Base-by-base conservation (phyloP, 2,797 vertebrate genomes). In the Ataeniobius toweri region DNA sequence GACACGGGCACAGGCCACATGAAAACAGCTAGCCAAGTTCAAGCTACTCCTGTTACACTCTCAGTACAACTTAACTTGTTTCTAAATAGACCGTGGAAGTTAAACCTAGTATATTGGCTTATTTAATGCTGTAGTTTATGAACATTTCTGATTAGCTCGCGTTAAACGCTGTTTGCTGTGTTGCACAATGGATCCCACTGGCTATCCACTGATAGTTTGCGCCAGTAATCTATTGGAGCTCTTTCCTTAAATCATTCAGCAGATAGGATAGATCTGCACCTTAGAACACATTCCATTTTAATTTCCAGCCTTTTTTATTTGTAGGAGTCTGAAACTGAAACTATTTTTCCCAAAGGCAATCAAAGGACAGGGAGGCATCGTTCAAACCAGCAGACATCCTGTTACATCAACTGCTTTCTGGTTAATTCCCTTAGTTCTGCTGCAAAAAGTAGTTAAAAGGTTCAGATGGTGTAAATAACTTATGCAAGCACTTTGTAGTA, bases 21-120 rank as follows among this genome's bases (percentile, higher is more conserved):
- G 70, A 22, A 16, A 44, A 31, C 6, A 82, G 91, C 89, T 85
- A 84, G 85, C 89, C 46, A 48, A 58, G 85, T 80, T 83, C 50
- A 39, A 56, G 86, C 83, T 84, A 77, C 59, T 48, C 41, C 0
- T 53, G 65, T 18, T 71, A 13, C 39, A 68, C 1, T 2, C 56
- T 53, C 71, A 80, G 14, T 80, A 74, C 50, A 80, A 73, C 71
- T 51, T 4, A 22, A 58, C 26, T 46, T 31, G 58, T 67, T 85
- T 82, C 78, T 85, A 75, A 81, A 56, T 2, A 22, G 4, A 44
- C 22, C 22, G 65, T 28, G 31, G 61, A 20, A 67, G 41, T 67
- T 67, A 48, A 26, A 26, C 24, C 8, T 6, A 48, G 5, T 1
- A 48, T 7, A 46, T 0, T 4, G 9, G 1, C 20, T 22, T 1